Conservation (phyloP, 2,113 vertebrate genomes). For the Corythornis cristatus region DNA sequence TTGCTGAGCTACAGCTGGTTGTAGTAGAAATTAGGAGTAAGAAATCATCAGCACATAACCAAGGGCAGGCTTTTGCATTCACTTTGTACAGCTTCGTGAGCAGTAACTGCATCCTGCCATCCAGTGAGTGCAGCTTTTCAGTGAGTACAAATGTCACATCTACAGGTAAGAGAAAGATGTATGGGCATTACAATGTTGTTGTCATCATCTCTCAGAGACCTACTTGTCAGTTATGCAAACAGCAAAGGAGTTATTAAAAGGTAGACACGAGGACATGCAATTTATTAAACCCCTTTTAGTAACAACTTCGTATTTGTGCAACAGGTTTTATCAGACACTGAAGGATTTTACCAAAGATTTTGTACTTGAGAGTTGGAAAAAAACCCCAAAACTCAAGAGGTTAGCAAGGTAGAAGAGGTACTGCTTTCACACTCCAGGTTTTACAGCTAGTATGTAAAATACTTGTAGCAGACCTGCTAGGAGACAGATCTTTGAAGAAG, state of each 20-base stretch:
- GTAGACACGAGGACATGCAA: not conserved
- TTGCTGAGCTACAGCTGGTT: not conserved
- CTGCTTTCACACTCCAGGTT: not conserved
- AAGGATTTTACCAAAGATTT: not conserved
- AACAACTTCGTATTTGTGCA: not conserved
- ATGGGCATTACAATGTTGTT: fast-evolving
- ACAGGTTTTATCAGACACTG: not conserved
- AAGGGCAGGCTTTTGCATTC: not conserved
- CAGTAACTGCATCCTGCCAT: not conserved
- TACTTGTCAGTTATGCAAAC: not conserved
- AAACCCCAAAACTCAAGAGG: not conserved
- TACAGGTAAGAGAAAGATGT: not conserved
- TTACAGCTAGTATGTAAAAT: not conserved
- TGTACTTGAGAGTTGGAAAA: fast-evolving
- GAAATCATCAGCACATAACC: fast-evolving
- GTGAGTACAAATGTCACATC: not conserved
- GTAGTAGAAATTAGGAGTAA: not conserved
- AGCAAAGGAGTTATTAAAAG: not conserved
- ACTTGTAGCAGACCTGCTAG: not conserved
- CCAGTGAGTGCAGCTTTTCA: not conserved
- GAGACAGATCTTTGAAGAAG: not conserved
- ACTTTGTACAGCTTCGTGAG: not conserved
- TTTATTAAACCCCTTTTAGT: not conserved
- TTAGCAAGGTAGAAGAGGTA: not conserved
- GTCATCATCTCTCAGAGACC: not conserved